A percentile compares a stretch with the other conserved stretches of the same genome.
Conservation (phyloP, 2,797 vertebrate species). For the Scleropages formosus region DNA sequence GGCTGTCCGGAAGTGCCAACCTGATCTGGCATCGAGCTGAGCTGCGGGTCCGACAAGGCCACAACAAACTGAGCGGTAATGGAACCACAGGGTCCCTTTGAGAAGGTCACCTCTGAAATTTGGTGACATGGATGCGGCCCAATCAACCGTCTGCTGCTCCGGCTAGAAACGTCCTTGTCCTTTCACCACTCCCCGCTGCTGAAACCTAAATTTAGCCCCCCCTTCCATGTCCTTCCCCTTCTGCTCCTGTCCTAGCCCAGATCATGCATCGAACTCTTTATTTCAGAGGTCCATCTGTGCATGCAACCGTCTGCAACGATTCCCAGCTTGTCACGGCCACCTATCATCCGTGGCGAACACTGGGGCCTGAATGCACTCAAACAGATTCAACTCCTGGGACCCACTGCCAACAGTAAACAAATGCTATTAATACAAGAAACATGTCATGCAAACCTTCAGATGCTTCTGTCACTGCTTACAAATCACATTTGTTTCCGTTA, state of each 20-base stretch:
- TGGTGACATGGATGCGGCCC: neutral
- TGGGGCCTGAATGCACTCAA: neutral
- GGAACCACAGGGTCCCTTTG: neutral
- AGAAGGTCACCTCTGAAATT: neutral
- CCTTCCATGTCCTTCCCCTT: neutral
- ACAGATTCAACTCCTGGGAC: neutral
- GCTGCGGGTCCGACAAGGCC: neutral
- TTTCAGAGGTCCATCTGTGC: neutral
- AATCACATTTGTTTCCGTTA: neutral
- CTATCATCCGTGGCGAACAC: neutral
- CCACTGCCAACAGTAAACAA: neutral
- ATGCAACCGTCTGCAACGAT: neutral
- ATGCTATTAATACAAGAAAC: neutral
- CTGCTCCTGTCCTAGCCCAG: neutral
- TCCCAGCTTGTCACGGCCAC: too few relatives aligned
- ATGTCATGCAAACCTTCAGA: neutral
- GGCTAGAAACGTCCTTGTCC: neutral
- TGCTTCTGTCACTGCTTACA: too few relatives aligned
- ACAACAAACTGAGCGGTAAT: neutral
- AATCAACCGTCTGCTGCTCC: neutral
- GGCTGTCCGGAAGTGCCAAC: too few relatives aligned
- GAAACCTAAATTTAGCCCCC: conserved; percentile 18
- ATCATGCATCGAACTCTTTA: neutral
- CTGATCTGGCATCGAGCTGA: neutral
- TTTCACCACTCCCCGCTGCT: neutral